phyloP scores from a whole-genome alignment of 2,113 vertebrate species.

The Passer montanus region DNA sequence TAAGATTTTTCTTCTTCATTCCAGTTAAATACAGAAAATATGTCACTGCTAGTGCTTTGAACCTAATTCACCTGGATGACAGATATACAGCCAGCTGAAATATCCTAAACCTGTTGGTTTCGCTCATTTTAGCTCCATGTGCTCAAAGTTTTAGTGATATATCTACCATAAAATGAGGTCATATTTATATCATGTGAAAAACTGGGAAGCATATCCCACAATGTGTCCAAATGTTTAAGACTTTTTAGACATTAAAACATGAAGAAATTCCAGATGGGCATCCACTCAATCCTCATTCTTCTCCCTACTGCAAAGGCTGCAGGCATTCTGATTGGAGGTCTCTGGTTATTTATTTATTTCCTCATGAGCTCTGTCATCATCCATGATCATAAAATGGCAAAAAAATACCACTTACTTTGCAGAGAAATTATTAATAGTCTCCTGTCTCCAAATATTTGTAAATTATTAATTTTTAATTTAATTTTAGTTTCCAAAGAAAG shows the following conservation, averaged over 20 bases:
- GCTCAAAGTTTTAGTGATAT: neutral
- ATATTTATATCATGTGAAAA: neutral
- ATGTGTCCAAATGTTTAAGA: neutral
- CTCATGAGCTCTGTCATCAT: neutral
- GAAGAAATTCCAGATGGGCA: neutral
- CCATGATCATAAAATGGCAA: neutral
- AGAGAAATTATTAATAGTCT: neutral
- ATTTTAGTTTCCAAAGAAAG: neutral
- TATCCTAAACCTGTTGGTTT: neutral
- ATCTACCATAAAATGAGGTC: neutral
- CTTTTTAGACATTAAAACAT: neutral
- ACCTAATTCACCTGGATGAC: neutral
- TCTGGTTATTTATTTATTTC: neutral
- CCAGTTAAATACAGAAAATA: neutral
- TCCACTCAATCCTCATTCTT: rapidly evolving
- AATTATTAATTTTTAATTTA: neutral
- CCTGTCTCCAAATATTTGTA: neutral
- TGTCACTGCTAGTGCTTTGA: neutral
- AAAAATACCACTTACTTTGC: neutral
- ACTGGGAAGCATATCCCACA: neutral
- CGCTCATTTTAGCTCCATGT: neutral
- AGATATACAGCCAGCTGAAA: neutral
- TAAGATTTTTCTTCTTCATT: neutral
- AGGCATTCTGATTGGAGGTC: neutral
- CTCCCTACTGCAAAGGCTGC: neutral